phyloP scores from a whole-genome alignment of 1,140 invertebrate species.

The Matsumurasca onukii region DNA sequence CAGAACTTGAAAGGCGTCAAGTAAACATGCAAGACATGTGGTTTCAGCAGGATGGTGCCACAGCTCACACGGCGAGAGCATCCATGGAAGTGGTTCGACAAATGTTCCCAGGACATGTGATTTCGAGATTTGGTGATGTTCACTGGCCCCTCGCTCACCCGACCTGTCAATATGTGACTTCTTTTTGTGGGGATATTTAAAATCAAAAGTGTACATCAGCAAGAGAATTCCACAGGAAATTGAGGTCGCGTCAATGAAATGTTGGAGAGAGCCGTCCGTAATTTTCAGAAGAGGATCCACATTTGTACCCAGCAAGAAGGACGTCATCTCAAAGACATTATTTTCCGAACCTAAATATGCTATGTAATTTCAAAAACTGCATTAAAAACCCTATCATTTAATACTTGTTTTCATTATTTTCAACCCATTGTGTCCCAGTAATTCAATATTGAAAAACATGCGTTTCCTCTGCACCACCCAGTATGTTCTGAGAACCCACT shows the following conservation, averaged over 20 bases:
- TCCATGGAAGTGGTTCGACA: constrained; percentile 16
- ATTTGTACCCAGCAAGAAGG: constrained; percentile 21
- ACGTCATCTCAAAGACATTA: constrained; percentile 22
- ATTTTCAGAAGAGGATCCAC: constrained; percentile 11
- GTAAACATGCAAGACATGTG: background rate
- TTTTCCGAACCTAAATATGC: constrained; percentile 22
- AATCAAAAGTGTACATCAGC: constrained; percentile 38
- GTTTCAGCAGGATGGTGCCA: constrained; percentile 7
- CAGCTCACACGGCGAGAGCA: background rate
- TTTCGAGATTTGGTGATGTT: constrained; percentile 37
- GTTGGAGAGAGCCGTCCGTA: constrained; percentile 8
- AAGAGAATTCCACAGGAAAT: constrained; percentile 32
- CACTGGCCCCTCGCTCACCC: constrained; percentile 39
- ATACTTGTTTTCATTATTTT: constrained; percentile 19
- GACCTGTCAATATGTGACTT: constrained; percentile 46
- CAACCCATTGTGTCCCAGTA: background rate
- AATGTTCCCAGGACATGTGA: constrained; percentile 10
- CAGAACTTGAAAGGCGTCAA: constrained; percentile 33
- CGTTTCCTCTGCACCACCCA: constrained; percentile 14
- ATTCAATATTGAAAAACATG: constrained; percentile 14
- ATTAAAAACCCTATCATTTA: constrained; percentile 25
- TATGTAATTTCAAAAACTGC: constrained; percentile 15
- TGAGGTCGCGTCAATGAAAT: constrained; percentile 5
- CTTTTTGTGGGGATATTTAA: constrained; percentile 44
- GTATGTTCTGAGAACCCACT: too few species aligned